Base-by-base conservation (phyloP, 1,140 invertebrate genomes). In the Macrotrachela quadricornifera region DNA sequence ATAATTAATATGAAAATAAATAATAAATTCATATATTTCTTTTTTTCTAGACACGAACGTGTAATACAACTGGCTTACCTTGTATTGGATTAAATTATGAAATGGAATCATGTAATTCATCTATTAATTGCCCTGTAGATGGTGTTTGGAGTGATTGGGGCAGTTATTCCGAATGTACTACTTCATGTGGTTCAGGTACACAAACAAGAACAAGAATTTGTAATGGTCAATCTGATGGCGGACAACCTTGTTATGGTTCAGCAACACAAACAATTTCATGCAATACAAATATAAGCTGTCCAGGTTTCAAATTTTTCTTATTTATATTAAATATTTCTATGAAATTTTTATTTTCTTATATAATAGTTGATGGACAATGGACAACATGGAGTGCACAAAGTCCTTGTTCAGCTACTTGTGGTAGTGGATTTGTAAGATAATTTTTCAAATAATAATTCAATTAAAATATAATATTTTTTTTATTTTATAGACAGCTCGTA, bases 71-170 rank as follows among this genome's bases (percentile, higher is more conserved):
- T 30, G 21, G 21, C 8, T 49, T 30, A 30, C 3, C 39, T 3
- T 51, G 50, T 38, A 15, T 17, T n/a, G 50, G 50, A 36, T 13
- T 9, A 2, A 13, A 9, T 14, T 47, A 21, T n/a, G 50, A 51
- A 46, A 30, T 17, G 8, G 18, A 17, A 14, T 18, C 36, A 4
- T 51, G 50, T 46, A 39, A 46, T 17, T 40, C 41, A 16, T 15
- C 12, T 18, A 6, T 30, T 14, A 13, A 6, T 36, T 51, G 50
- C 14, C 18, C 43, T 16, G 65, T 66, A 17, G 57, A 65, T 56
- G 65, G 67, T 18, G 37, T 46, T 6, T 69, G 66, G 63, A 50
- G 48, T 45, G 49, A 54, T 12, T 70, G 68, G 68, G 55, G 58
- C 21, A 40, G 56, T 0, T 70, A 66, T 66, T 60, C 60, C 10